A percentile compares a stretch with the other conserved stretches of the same genome.
phyloP scores from a whole-genome alignment of 2,888 invertebrate genomes.

The Imbricaverruca yamaguchii region DNA sequence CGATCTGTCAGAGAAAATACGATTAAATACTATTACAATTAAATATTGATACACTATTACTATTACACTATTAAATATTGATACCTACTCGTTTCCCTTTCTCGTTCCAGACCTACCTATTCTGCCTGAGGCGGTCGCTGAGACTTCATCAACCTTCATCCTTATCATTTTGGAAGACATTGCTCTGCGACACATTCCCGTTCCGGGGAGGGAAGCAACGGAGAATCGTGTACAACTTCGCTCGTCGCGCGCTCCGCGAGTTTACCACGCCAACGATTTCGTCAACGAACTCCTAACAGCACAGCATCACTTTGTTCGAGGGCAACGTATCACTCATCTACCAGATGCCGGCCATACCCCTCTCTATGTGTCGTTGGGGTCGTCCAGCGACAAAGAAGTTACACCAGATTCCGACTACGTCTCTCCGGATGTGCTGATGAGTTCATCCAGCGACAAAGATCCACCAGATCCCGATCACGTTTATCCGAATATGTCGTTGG shows the following conservation, averaged over 20 bases:
- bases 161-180: neutral
- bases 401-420: neutral
- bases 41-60: too few relatives aligned
- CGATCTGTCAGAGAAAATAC: neutral
- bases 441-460: neutral
- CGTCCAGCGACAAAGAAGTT: too few relatives aligned
- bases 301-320: neutral
- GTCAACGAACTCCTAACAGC: neutral
- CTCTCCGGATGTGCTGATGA: neutral
- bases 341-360: neutral
- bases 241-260: neutral
- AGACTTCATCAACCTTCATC: neutral
- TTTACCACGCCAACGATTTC: neutral
- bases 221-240: neutral
- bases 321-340: neutral
- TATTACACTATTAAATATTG: too few relatives aligned
- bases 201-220: neutral
- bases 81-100: neutral
- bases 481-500: too few relatives aligned
- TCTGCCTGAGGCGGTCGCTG: neutral
- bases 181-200: neutral
- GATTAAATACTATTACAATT: too few relatives aligned
- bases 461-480: neutral
- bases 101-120: neutral
- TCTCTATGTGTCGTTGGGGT: too few relatives aligned